A percentile compares a stretch with the other conserved stretches of the same genome.
Evolutionary conservation across 2,113 vertebrate species (phyloP).

Genomic region (Scolopax mira): DNA sequence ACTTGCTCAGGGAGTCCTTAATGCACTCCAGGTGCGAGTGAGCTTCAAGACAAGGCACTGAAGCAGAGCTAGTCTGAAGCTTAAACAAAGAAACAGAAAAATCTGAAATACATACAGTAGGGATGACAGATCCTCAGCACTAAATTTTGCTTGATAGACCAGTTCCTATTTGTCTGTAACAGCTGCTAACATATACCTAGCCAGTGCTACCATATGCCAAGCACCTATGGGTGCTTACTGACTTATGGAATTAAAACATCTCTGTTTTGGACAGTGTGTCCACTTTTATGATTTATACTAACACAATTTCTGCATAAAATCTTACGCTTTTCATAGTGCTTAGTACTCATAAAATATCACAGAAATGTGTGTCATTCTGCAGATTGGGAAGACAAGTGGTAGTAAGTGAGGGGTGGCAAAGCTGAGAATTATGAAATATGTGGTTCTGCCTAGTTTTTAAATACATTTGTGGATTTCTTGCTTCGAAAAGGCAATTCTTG

Average conservation of each 20-base stretch:
- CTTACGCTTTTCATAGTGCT: neutral
- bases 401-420: neutral
- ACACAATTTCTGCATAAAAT: neutral
- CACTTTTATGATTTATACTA: neutral
- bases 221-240: neutral
- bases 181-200: neutral
- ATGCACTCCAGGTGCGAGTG: neutral
- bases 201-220: rapidly evolving
- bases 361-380: neutral
- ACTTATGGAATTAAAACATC: neutral
- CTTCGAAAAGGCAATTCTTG: neutral
- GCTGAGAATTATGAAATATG: neutral
- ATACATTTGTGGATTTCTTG: neutral
- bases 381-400: neutral
- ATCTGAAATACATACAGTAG: neutral
- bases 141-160: neutral
- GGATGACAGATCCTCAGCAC: neutral
- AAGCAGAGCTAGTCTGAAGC: neutral
- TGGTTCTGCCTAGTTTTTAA: neutral
- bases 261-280: neutral
- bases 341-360: neutral
- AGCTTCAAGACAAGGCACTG: neutral
- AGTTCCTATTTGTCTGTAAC: neutral
- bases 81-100: neutral
- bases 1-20: neutral